A percentile compares a stretch with the other conserved stretches of the same genome.
Conservation (phyloP, 2,888 invertebrate species). For the Pinctada fucata region DNA sequence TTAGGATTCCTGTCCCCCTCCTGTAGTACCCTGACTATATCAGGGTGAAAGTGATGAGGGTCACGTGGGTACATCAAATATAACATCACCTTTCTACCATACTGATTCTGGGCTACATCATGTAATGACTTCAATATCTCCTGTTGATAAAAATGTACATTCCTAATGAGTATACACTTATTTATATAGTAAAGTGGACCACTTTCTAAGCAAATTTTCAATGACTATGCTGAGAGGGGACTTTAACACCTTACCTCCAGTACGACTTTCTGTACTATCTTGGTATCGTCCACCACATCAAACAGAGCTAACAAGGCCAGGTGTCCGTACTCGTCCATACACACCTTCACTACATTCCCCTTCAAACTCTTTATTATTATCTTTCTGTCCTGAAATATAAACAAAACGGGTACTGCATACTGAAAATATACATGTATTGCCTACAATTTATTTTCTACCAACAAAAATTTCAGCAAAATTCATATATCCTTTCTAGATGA, state of each 20-base stretch:
- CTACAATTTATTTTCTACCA: not conserved
- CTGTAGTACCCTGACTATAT: conserved; percentile 85
- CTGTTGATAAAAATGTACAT: conserved; percentile 43
- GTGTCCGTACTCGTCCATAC: conserved; percentile 92
- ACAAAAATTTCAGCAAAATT: not conserved
- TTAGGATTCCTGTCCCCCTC: conserved; percentile 85
- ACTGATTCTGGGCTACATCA: conserved; percentile 86
- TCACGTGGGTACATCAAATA: conserved; percentile 92
- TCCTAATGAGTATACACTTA: not conserved
- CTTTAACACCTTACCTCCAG: conserved; percentile 73
- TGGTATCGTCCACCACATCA: conserved; percentile 93
- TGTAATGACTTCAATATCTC: conserved; percentile 84
- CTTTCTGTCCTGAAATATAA: conserved; percentile 80
- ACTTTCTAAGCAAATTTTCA: too few relatives aligned
- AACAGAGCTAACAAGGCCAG: conserved; percentile 88
- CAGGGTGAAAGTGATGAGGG: conserved; percentile 89
- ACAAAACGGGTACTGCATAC: not conserved
- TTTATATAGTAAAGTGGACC: too few relatives aligned
- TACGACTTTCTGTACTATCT: conserved; percentile 88
- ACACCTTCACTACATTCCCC: conserved; percentile 87
- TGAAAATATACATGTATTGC: not conserved
- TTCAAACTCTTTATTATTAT: conserved; percentile 92
- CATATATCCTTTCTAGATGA: not conserved
- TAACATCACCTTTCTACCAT: conserved; percentile 90
- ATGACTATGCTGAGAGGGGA: too few relatives aligned